Conservation (phyloP, 2,113 vertebrate species). For the Centrocercus urophasianus region DNA sequence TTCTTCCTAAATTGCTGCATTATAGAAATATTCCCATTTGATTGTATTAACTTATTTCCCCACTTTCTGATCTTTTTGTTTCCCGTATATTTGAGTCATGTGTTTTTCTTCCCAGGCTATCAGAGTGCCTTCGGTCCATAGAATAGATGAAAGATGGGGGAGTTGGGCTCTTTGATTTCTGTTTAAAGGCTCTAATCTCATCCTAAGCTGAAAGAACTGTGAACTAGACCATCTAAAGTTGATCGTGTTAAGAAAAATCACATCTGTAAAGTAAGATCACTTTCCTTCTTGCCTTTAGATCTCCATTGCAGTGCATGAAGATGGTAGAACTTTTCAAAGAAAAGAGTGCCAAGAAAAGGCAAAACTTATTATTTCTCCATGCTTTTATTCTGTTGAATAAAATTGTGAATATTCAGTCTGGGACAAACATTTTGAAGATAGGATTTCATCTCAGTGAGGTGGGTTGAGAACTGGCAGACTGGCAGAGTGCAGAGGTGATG, state of each 20-base stretch:
- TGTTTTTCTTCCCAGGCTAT: neutral
- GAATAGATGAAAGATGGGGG: neutral
- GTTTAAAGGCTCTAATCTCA: neutral
- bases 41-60: neutral
- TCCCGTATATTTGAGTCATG: neutral
- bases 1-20: neutral
- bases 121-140: neutral
- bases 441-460: neutral
- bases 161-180: neutral
- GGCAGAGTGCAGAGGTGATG: too few species aligned
- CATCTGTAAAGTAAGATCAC: neutral
- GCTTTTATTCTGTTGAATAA: neutral
- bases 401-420: neutral
- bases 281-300: neutral
- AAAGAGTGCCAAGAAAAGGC: neutral
- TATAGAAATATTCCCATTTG: neutral
- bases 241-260: neutral
- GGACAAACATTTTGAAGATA: neutral
- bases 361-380: neutral
- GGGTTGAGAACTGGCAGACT: too few species aligned
- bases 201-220: neutral
- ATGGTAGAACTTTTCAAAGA: neutral
- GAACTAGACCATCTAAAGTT: neutral
- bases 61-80: neutral
- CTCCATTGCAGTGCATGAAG: neutral